Percentiles rank a stretch among this genome's conserved stretches.
Conservation (phyloP, 2,888 invertebrate species). For the Perithous albicinctus region DNA sequence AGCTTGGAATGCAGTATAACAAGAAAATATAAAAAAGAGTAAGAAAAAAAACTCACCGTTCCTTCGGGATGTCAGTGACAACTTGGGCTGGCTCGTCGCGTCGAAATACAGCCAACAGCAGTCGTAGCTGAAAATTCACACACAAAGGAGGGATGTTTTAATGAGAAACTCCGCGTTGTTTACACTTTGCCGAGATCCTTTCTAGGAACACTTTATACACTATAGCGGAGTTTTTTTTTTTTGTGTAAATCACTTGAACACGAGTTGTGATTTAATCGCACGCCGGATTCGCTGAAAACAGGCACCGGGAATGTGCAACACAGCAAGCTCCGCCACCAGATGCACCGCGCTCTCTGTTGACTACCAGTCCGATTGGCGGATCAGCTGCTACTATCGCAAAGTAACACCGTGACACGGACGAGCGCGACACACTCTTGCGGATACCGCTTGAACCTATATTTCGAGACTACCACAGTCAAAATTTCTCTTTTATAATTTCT, state of each 20-base stretch:
- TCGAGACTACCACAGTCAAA: not conserved
- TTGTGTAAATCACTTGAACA: not conserved
- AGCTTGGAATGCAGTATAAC: not conserved
- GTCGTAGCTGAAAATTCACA: not conserved
- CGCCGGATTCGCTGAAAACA: not conserved
- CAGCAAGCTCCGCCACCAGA: conserved; percentile 4
- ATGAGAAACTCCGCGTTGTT: no score
- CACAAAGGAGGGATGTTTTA: no score
- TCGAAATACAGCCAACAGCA: not conserved
- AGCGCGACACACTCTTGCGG: conserved; percentile 5
- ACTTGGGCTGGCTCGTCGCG: not conserved
- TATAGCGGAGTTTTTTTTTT: no score
- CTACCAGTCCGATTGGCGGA: conserved; percentile 73
- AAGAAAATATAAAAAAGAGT: not conserved
- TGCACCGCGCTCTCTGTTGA: conserved; percentile 17
- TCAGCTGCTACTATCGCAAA: conserved; percentile 79
- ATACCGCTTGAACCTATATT: conserved; percentile 38
- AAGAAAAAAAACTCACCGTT: not conserved
- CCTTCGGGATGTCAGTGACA: not conserved
- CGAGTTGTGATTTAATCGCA: not conserved
- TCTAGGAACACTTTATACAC: not conserved
- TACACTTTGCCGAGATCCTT: not conserved
- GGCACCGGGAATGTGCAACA: conserved; percentile 30
- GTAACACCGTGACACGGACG: conserved; percentile 19
- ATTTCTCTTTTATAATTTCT: no score